Evolutionary conservation across 2,113 vertebrate species (phyloP).

Genomic region (Sebastes schlegelii): DNA sequence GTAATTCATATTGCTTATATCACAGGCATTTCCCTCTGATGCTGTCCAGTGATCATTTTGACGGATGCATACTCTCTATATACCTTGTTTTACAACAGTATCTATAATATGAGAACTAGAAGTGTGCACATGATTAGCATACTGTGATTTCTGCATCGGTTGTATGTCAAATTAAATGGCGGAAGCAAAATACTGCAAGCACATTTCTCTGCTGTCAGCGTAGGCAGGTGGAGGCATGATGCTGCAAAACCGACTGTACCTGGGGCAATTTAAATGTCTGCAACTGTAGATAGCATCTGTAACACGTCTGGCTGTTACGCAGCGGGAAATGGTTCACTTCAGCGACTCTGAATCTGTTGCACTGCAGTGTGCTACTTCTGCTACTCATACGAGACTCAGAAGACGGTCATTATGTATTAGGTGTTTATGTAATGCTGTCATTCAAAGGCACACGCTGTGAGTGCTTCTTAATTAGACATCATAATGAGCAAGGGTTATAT

Average conservation of each 20-base stretch:
- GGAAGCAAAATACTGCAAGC: constrained; percentile 5
- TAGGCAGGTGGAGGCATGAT: constrained; percentile 35
- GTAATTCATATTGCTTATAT: constrained; percentile 53
- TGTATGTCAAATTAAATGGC: constrained; percentile 3
- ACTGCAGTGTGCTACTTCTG: neutral
- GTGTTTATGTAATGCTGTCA: constrained; percentile 16
- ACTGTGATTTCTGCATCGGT: neutral
- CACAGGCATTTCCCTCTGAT: constrained; percentile 33
- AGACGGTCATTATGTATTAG: constrained; percentile 13
- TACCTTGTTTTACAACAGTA: neutral
- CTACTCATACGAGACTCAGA: neutral
- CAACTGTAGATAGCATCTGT: constrained; percentile 53
- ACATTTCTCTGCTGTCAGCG: neutral
- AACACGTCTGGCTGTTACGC: constrained; percentile 22
- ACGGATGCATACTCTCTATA: neutral
- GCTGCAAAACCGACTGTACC: constrained; percentile 60
- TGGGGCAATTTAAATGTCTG: constrained; percentile 63
- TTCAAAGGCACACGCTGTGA: neutral
- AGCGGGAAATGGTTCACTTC: constrained; percentile 32
- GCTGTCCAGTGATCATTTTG: constrained; percentile 23
- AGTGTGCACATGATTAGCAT: neutral
- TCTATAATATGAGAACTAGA: neutral
- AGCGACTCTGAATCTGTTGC: neutral
- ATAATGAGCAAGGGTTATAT: neutral
- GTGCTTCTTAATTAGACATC: constrained; percentile 28